A percentile compares a stretch with the other conserved stretches of the same genome.
Evolutionary conservation across 2,113 vertebrate genomes (phyloP).

Genomic region (Perca flavescens): DNA sequence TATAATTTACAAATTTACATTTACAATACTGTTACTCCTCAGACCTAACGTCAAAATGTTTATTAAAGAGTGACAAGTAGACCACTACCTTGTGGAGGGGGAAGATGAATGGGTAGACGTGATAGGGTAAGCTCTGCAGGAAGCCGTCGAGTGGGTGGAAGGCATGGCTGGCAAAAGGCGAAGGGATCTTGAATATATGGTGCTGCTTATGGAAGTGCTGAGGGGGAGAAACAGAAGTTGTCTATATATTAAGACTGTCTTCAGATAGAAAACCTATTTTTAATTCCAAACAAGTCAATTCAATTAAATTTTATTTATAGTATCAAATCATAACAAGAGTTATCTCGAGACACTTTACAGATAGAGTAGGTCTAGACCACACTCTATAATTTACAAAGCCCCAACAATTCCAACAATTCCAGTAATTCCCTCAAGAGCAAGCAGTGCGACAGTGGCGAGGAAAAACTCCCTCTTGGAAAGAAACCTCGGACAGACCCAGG

Average conservation of each 20-base stretch:
- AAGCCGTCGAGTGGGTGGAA: slow-evolving; percentile 96
- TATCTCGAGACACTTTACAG: too few species aligned
- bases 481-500: too few species aligned
- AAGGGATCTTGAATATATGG: slow-evolving; percentile 92
- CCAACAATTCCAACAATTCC: too few species aligned
- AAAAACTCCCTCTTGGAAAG: too few species aligned
- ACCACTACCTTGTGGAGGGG: slow-evolving; percentile 89
- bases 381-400: too few species aligned
- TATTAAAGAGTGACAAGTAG: background rate
- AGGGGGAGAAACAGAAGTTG: slow-evolving; percentile 13
- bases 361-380: too few species aligned
- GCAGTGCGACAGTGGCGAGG: too few species aligned
- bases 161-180: slow-evolving; percentile 94
- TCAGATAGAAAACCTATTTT: background rate
- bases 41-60: background rate
- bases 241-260: background rate
- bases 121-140: slow-evolving; percentile 94
- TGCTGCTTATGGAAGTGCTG: slow-evolving; percentile 95
- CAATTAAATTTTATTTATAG: too few species aligned
- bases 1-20: background rate
- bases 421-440: too few species aligned
- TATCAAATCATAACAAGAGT: too few species aligned
- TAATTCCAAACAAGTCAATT: background rate
- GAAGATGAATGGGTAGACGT: slow-evolving; percentile 94
- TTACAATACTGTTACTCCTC: background rate